Base-by-base conservation (phyloP, 2,797 vertebrate genomes). In the Coregonus suidteri region DNA sequence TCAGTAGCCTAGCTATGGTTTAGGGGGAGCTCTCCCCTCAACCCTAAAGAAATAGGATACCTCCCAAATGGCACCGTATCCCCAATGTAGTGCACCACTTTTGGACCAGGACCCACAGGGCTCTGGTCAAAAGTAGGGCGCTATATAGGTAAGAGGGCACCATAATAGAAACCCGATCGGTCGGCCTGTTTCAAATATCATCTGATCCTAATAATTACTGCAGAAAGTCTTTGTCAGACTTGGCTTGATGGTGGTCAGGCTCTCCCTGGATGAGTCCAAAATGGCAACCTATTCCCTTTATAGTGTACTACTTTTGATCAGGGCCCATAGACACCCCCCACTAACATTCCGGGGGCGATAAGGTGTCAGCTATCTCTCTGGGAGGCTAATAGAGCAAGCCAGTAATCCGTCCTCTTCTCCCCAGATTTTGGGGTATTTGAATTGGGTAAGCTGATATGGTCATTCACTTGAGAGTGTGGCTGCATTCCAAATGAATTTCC, bases 381-480 rank as follows among this genome's bases (percentile, higher is more conserved):
- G 87, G 86, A 88, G 87, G 87, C 87, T 90, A 90, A 88, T 88
- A 88, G 87, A 88, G 86, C 88, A 81, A 86, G 84, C 82, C 83
- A 83, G 84, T 86, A 88, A 88, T 88, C 87, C 87, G 65, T 82
- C 84, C 83, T 80, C 86, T 82, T 83, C 86, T 84, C 79, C 83
- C 84, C 85, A 34, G 86, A 87, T 86, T 88, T 87, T 87, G 88
- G 85, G 84, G 82, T 88, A 88, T 90, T 88, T 90, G 87, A 86
- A 88, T 88, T 85, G 74, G 84, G 88, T 90, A 90, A 90, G 83
- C 88, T 87, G 88, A 90, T 90, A 87, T 88, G 87, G 88, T 90
- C 88, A 90, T 86, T 87, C 86, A 85, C 82, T 87, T 81, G 77
- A 84, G 85, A 87, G 87, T 83, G 82, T 78, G 85, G 85, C 83